Percentiles rank a stretch among this genome's conserved stretches.
These are phyloP conservation scores for Lamprologus sp. DNA, from an alignment of 2,113 vertebrate species.

Conservation along the genomic window DNA sequence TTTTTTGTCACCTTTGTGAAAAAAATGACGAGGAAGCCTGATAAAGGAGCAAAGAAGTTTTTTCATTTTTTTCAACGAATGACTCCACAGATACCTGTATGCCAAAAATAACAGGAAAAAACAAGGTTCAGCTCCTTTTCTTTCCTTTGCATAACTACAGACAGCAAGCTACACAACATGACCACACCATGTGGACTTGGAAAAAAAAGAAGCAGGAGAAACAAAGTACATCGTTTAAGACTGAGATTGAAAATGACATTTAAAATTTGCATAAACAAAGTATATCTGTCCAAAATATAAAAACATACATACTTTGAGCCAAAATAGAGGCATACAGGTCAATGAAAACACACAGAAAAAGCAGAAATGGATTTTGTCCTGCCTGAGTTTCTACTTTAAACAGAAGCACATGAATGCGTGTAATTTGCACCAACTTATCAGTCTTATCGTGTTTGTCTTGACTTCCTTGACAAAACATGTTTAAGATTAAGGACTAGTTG, in stretches of 20 bases:
- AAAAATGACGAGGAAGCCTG: background rate
- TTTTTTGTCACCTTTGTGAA: conserved; percentile 12
- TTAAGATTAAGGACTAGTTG: background rate
- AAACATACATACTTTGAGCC: background rate
- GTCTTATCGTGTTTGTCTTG: background rate
- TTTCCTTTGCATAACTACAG: background rate
- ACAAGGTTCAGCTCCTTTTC: background rate
- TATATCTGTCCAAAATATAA: background rate
- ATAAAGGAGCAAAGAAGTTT: background rate
- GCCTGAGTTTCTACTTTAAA: background rate
- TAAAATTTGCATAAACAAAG: background rate
- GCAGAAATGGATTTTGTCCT: background rate
- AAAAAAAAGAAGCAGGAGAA: background rate
- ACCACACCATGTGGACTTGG: background rate
- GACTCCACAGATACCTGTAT: background rate
- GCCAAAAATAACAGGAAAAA: background rate
- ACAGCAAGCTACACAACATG: background rate
- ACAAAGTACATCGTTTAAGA: background rate
- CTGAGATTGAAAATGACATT: background rate
- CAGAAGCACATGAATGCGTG: background rate
- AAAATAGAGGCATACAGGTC: background rate
- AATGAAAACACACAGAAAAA: background rate
- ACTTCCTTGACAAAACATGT: background rate
- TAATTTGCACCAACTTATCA: background rate
- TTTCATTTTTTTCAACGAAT: background rate